These are phyloP conservation scores for Sebastes itinus DNA, from an alignment of 2,797 vertebrate genomes.

Conservation along the genomic window DNA sequence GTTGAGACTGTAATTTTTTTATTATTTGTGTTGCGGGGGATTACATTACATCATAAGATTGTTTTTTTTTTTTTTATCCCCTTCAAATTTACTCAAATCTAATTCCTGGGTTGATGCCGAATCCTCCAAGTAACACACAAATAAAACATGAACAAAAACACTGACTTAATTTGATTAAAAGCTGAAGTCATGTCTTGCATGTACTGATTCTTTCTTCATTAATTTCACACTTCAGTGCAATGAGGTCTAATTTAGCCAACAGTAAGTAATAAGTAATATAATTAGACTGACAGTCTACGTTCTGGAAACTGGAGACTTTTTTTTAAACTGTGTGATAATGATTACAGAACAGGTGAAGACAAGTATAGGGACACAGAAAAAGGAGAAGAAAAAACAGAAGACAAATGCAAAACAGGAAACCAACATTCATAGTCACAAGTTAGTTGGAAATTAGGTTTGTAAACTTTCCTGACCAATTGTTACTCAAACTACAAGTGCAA, in stretches of 20 bases:
- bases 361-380: too few relatives aligned
- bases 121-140: slow-evolving; percentile 2
- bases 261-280: not conserved
- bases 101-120: slow-evolving; percentile 1
- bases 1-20: slow-evolving; percentile 3
- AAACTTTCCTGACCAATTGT: not conserved
- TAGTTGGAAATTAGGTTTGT: not conserved
- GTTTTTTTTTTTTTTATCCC: slow-evolving; percentile 2
- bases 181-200: not conserved
- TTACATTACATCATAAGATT: slow-evolving; percentile 32
- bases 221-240: not conserved
- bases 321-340: too few relatives aligned
- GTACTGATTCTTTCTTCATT: not conserved
- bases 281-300: not conserved
- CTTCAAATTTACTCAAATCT: not conserved
- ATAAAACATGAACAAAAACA: not conserved
- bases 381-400: too few relatives aligned
- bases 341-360: too few relatives aligned
- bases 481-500: not conserved
- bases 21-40: slow-evolving; percentile 10
- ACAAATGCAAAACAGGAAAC: too few relatives aligned
- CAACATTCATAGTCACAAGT: not conserved
- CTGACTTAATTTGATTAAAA: not conserved
- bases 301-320: not conserved
- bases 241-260: not conserved